Evolutionary conservation across 2,888 invertebrate species (phyloP).

Genomic region (Synergus umbraculus): DNA sequence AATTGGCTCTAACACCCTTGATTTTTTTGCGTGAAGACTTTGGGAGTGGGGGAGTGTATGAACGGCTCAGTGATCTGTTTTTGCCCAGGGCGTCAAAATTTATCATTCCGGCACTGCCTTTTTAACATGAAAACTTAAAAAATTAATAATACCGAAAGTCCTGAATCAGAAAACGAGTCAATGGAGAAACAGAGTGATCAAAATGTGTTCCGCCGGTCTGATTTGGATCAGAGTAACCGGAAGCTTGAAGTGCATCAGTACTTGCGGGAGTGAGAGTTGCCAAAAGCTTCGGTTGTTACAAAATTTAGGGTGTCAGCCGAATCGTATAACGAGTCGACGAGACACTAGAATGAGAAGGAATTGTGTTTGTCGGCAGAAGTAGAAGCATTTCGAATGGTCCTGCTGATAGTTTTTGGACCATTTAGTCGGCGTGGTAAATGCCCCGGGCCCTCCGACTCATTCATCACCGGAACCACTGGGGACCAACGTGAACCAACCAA

Average conservation of each 20-base stretch:
- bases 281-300: constrained; percentile 43
- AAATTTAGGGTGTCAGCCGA: constrained; percentile 46
- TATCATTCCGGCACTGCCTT: too few relatives aligned
- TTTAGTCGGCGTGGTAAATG: constrained; percentile 46
- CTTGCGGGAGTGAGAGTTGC: constrained; percentile 37
- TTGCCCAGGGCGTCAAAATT: too few relatives aligned
- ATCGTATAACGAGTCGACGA: constrained; percentile 47
- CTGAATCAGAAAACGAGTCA: neutral
- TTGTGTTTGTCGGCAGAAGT: constrained; percentile 45
- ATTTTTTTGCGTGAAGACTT: too few relatives aligned
- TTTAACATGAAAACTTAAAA: neutral
- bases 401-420: constrained; percentile 51
- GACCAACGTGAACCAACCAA: constrained; percentile 47
- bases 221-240: constrained; percentile 5
- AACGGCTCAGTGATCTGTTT: too few relatives aligned
- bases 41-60: too few relatives aligned
- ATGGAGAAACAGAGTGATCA: neutral
- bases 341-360: constrained; percentile 44
- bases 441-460: constrained; percentile 48
- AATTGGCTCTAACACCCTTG: too few relatives aligned
- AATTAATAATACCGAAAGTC: neutral
- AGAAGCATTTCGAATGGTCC: constrained; percentile 43
- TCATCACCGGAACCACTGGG: constrained; percentile 48
- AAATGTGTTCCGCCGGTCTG: neutral
- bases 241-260: constrained; percentile 39